phyloP scores from a whole-genome alignment of 1,140 invertebrate species.

The Drosophila biarmipes region DNA sequence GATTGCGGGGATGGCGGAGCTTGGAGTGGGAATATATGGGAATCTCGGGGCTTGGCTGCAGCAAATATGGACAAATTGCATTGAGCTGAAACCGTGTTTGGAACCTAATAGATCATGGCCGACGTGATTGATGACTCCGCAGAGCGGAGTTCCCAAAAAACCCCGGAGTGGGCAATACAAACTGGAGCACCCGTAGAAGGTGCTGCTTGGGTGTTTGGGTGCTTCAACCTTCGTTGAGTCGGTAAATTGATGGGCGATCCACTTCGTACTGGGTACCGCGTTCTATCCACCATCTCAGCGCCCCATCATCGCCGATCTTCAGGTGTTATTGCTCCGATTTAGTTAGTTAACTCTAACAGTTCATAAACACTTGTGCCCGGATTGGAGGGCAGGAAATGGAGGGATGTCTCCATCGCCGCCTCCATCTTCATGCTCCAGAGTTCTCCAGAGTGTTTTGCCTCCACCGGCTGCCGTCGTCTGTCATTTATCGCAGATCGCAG shows the following conservation, averaged over 20 bases:
- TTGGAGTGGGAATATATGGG: constrained; percentile 2
- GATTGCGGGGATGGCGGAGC: background rate
- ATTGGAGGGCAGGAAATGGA: constrained; percentile 11
- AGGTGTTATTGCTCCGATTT: constrained; percentile 70
- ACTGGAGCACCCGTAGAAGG: constrained; percentile 13
- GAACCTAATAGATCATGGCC: constrained; percentile 43
- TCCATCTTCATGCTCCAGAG: constrained; percentile 23
- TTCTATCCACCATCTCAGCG: background rate
- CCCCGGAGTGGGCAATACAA: background rate
- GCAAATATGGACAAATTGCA: constrained; percentile 76
- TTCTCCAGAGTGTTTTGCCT: constrained; percentile 8
- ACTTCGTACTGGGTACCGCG: background rate
- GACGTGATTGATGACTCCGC: constrained; percentile 40
- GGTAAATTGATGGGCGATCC: constrained; percentile 19
- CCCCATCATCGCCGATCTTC: constrained; percentile 10
- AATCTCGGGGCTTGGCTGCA: constrained; percentile 18
- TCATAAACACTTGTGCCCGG: constrained; percentile 65
- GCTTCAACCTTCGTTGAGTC: constrained; percentile 42
- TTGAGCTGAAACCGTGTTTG: constrained; percentile 50
- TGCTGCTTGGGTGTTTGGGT: background rate
- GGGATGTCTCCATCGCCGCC: constrained; percentile 4
- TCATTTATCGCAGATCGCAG: constrained; percentile 64
- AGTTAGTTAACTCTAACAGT: constrained; percentile 82
- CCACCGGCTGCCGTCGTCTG: constrained; percentile 2
- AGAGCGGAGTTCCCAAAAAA: background rate